Evolutionary conservation across 2,113 vertebrate genomes (phyloP), one percentile per base, ranked within the genome.

Genomic region (Cinclus mexicanus): DNA sequence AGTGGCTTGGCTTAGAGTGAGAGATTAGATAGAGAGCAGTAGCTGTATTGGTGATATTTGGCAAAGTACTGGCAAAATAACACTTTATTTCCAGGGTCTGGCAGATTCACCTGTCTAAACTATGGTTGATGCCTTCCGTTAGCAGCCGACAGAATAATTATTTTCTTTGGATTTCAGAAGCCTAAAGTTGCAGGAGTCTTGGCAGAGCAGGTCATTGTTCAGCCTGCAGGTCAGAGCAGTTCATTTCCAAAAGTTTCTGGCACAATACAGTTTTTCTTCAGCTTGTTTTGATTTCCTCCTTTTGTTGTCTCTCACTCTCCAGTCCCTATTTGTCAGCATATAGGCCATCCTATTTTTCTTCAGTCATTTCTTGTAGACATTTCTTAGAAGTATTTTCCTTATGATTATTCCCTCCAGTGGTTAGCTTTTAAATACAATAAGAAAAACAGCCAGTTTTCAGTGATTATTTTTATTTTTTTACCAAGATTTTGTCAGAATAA

Each of bases 111-210:
- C 52, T 90, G 46, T 83, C 50, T 57, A 81, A 74, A 63, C 68
- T 23, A 10, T 41, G 39, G 31, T 1, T 67, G 37, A 77, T 70
- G n/a, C 15, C 18, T 92, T 93, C 55, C 1, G 3, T 74, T 80
- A 90, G 15, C 46, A 92, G 59, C 29, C 3, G 16, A 55, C 10
- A 76, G 26, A 87, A 60, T 26, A 35, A 59, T 57, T 90, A 47
- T 92, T 93, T 90, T 81, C 55, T 86, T 82, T 79, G 71, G 63
- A 67, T 83, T 92, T 86, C 60, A 59, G 68, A 74, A 89, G 7
- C 59, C 37, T 68, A 9, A 83, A 84, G 8, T 76, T 83, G 16
- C 47, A 90, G 55, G 16, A 1, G 0, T 61, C 37, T 77, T 90
- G 88, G 75, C 75, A 92, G 46, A 83, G 28, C 25, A 29, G 55